A percentile compares a stretch with the other conserved stretches of the same genome.
Evolutionary conservation across 2,797 vertebrate species (phyloP).

Genomic region (Cossypha niveicapilla): DNA sequence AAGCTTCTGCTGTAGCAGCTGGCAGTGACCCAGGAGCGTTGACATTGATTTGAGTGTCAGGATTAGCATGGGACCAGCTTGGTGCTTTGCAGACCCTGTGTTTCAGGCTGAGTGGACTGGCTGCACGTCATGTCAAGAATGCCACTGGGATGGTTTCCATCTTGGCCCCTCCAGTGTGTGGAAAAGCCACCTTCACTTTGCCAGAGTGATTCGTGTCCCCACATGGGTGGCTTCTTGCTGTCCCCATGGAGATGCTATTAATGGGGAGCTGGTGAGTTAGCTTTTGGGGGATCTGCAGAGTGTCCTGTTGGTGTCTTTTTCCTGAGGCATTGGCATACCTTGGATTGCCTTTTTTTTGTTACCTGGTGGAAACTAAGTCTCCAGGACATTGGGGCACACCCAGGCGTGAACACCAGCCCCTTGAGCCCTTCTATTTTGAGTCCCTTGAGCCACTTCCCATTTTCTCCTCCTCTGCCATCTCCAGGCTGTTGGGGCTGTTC

Average conservation of each 20-base stretch:
- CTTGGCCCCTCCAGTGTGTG: background rate
- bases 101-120: background rate
- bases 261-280: background rate
- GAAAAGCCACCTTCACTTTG: background rate
- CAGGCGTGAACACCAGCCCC: accelerated
- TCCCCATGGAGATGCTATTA: background rate
- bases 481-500: background rate
- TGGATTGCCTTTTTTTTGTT: background rate
- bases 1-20: background rate
- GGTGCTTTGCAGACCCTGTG: accelerated
- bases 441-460: background rate
- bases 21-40: background rate
- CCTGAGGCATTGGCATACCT: background rate
- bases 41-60: background rate
- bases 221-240: background rate
- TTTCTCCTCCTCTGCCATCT: background rate
- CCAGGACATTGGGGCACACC: accelerated
- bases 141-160: background rate
- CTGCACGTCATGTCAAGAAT: accelerated
- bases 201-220: accelerated
- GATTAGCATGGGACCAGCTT: accelerated
- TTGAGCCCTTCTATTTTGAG: background rate
- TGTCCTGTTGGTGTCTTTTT: background rate
- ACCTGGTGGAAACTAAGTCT: background rate
- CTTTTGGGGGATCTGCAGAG: background rate